Percentiles rank a stretch among this genome's conserved stretches.
Evolutionary conservation across 1,140 invertebrate genomes (phyloP).

Genomic region (Calephelis nemesis): DNA sequence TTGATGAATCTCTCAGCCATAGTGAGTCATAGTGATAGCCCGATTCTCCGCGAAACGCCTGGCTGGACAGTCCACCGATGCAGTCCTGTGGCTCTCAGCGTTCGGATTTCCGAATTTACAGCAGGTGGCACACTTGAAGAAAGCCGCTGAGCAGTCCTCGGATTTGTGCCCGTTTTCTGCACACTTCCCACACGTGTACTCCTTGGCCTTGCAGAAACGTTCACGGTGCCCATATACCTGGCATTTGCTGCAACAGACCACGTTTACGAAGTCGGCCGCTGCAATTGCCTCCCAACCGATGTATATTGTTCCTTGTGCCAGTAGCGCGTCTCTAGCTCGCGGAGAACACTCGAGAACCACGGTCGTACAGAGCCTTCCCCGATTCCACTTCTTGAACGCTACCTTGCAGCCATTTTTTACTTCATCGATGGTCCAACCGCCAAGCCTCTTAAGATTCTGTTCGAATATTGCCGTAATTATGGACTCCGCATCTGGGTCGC

Average conservation of each 20-base stretch:
- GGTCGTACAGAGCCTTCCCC: neutral
- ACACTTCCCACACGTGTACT: conserved; percentile 26
- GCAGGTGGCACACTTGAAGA: conserved; percentile 22
- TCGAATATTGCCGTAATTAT: neutral
- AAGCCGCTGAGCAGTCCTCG: conserved; percentile 1
- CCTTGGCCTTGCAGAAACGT: conserved; percentile 26
- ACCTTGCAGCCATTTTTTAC: neutral
- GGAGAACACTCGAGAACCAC: conserved; percentile 25
- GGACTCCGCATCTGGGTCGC: neutral
- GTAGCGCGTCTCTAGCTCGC: conserved; percentile 3
- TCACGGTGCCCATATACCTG: conserved; percentile 30
- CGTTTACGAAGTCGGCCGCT: conserved; percentile 23
- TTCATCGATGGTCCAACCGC: neutral
- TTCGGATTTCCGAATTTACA: conserved; percentile 17
- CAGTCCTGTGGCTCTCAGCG: neutral
- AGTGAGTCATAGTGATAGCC: neutral
- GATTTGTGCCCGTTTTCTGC: conserved; percentile 21
- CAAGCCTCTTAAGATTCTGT: neutral
- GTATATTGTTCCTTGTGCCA: conserved; percentile 1
- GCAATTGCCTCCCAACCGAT: conserved; percentile 26
- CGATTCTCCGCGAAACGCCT: conserved; percentile 20
- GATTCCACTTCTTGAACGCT: conserved; percentile 18
- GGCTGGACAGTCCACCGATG: conserved; percentile 18
- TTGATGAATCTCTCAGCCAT: neutral
- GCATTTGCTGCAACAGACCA: conserved; percentile 35